Base-by-base conservation (phyloP, 2,113 vertebrate genomes). In the Neotragus moschatus region DNA sequence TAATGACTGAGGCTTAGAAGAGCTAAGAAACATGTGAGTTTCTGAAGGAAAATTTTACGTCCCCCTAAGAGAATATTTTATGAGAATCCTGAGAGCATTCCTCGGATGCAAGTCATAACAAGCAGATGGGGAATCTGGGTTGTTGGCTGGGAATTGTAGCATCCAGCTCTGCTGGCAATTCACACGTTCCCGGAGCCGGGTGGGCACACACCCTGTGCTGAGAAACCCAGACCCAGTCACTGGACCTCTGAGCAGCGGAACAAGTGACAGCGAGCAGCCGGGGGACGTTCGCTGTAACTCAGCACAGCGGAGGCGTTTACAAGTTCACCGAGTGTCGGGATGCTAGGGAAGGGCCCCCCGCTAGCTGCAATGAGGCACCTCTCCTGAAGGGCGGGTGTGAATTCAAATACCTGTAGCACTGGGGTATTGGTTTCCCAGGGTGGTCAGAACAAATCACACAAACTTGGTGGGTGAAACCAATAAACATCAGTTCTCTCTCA, bases 61-160 rank as follows among this genome's bases (percentile, higher is more conserved):
- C 77, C 56, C 33, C 77, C 61, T 36, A 19, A 85, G 63, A 95
- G 93, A 94, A 70, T 26, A 60, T 51, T 60, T 92, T 61, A 12
- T 79, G 80, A 90, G 84, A 92, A 43, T 79, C 60, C 79, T 81
- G 14, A 56, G 53, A 95, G 90, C 63, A 21, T 94, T 75, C 85
- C 90, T 92, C 75, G 81, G 91, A 79, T 55, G 87, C 60, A 51
- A 91, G 79, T 90, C 88, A 30, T 21, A 88, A 93, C 55, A 92
- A 94, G 66, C 96, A 97, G 96, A 93, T 86, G 96, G 97, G 85
- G 75, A 56, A 60, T 55, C 11, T 11, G 25, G 58, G 84, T 85
- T 61, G 66, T 70, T 53, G 80, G 43, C 45, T 85, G 77, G 61
- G 77, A 95, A 87, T 51, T 43, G 70, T 90, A 61, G 56, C 82